These are phyloP conservation scores for Phaethon lepturus DNA, from an alignment of 2,113 vertebrate species.

Conservation along the genomic window DNA sequence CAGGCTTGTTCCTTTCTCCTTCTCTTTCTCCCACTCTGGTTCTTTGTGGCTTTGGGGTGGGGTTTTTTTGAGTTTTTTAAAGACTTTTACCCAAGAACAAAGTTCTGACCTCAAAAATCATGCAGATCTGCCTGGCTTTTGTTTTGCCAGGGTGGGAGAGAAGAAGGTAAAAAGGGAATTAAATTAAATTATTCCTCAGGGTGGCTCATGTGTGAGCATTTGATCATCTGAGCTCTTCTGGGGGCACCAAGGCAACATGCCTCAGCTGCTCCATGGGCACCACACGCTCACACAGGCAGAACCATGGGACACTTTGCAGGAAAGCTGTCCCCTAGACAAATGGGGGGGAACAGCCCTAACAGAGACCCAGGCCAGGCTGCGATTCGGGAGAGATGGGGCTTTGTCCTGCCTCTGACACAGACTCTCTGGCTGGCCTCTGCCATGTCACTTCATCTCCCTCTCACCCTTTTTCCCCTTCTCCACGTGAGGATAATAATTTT, in stretches of 20 bases:
- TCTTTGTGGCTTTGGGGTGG: neutral
- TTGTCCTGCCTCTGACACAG: neutral
- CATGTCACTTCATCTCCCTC: neutral
- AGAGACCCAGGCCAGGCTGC: neutral
- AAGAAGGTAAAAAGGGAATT: neutral
- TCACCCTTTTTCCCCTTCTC: neutral
- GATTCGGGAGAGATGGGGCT: neutral
- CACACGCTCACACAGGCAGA: neutral
- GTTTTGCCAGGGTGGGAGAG: neutral
- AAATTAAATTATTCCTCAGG: neutral
- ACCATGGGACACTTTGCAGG: neutral
- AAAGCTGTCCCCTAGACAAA: neutral
- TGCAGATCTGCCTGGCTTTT: neutral
- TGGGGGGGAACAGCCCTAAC: fast-evolving
- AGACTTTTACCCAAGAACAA: constrained; percentile 27
- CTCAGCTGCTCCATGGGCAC: neutral
- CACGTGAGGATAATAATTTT: neutral
- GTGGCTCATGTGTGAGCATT: neutral
- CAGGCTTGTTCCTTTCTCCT: constrained; percentile 49
- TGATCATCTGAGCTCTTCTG: neutral
- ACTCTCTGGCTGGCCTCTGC: neutral
- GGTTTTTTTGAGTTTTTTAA: neutral
- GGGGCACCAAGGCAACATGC: neutral
- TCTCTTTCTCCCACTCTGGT: constrained; percentile 6
- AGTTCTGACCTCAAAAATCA: neutral